Percentiles rank a stretch among this genome's conserved stretches.
phyloP scores from a whole-genome alignment of 2,888 invertebrate species.

The Lordiphosa fenestrarum region DNA sequence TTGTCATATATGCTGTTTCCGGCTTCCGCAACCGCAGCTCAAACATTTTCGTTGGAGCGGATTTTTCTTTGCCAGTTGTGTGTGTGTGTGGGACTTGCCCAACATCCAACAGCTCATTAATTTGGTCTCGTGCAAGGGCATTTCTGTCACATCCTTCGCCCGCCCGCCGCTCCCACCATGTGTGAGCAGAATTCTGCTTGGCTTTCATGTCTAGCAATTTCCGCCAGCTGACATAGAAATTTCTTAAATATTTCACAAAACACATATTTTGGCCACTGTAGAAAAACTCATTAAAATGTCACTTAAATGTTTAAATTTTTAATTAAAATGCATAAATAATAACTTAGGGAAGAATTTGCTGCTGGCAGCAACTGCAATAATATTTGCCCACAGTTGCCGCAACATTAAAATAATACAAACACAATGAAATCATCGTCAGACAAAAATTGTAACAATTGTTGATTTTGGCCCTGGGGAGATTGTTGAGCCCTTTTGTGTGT shows the following conservation, averaged over 20 bases:
- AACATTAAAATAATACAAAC: slow-evolving; percentile 64
- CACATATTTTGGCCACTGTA: slow-evolving; percentile 29
- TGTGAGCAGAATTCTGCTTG: slow-evolving; percentile 37
- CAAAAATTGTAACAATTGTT: slow-evolving; percentile 1
- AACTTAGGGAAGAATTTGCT: slow-evolving; percentile 34
- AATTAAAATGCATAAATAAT: slow-evolving; percentile 74
- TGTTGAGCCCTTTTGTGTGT: slow-evolving; percentile 30
- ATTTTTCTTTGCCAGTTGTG: slow-evolving; percentile 14
- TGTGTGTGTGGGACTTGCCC: slow-evolving; percentile 41
- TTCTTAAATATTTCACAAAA: slow-evolving; percentile 44
- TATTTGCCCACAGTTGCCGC: slow-evolving; percentile 54
- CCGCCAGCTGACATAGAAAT: slow-evolving; percentile 34
- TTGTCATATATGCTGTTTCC: slow-evolving; percentile 79
- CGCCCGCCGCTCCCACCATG: slow-evolving; percentile 20
- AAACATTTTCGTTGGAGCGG: slow-evolving; percentile 31
- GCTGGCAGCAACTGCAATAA: slow-evolving; percentile 51
- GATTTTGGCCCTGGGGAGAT: slow-evolving; percentile 25
- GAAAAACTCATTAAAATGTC: slow-evolving; percentile 71
- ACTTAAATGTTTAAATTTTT: slow-evolving; percentile 67
- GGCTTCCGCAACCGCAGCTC: slow-evolving; percentile 68
- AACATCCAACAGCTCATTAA: slow-evolving; percentile 67
- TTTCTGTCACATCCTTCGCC: slow-evolving; percentile 17
- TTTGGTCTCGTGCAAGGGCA: slow-evolving; percentile 51
- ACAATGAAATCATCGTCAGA: slow-evolving; percentile 60
- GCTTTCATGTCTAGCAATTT: slow-evolving; percentile 46